Percentiles rank a stretch among this genome's conserved stretches.
Conservation (phyloP, 2,888 invertebrate genomes). For the Tortricodes alternella region DNA sequence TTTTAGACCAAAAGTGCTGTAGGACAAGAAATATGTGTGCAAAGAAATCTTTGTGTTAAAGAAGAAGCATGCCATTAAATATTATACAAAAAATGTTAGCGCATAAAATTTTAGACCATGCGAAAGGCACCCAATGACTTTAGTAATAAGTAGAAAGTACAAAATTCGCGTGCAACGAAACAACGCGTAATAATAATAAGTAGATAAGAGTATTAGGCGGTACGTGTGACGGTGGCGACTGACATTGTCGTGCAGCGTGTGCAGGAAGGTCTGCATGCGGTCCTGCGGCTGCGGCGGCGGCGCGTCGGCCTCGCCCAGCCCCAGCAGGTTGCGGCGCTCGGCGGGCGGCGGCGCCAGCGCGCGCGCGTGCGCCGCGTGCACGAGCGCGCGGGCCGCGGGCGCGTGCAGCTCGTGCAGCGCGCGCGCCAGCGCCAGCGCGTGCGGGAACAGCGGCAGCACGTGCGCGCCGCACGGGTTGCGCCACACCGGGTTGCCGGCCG, state of each 20-base stretch:
- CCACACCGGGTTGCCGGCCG: constrained; percentile 90
- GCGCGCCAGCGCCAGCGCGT: constrained; percentile 89
- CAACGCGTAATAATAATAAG: too few species aligned
- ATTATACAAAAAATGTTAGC: too few species aligned
- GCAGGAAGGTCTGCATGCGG: constrained; percentile 92
- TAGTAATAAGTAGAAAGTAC: too few species aligned
- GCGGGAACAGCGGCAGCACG: constrained; percentile 90
- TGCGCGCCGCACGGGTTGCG: constrained; percentile 94
- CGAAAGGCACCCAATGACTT: too few species aligned
- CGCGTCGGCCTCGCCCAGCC: constrained; percentile 78
- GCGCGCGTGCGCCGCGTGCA: constrained; percentile 86
- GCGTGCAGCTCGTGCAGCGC: constrained; percentile 91
- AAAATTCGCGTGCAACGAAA: too few species aligned
- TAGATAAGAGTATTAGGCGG: neutral
- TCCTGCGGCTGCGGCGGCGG: constrained; percentile 86
- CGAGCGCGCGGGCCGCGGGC: constrained; percentile 83
- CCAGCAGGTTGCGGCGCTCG: constrained; percentile 90
- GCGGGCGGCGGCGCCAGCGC: constrained; percentile 88
- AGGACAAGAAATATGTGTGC: too few species aligned
- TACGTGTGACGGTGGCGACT: too few species aligned
- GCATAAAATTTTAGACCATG: too few species aligned
- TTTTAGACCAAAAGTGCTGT: too few species aligned
- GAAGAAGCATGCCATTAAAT: too few species aligned
- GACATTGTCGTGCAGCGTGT: constrained; percentile 87
- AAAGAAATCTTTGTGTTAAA: too few species aligned